Percentiles rank a stretch among this genome's conserved stretches.
These are phyloP conservation scores for Mongoloraphidia duomilia DNA, from an alignment of 2,888 invertebrate species.

Conservation along the genomic window DNA sequence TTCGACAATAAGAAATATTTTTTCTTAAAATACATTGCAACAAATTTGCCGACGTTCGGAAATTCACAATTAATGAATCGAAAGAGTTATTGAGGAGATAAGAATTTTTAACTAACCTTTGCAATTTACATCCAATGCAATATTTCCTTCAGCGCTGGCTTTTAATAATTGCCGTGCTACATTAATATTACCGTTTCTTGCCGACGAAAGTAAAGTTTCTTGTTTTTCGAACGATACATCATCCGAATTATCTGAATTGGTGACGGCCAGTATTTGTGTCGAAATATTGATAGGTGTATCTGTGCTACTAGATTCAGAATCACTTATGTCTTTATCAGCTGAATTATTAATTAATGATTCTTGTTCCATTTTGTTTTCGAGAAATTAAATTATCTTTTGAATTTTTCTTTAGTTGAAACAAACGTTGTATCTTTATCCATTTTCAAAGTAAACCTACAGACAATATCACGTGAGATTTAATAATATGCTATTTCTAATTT, in stretches of 20 bases:
- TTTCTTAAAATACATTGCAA: no score
- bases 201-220: conserved; percentile 42
- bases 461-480: no score
- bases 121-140: conserved; percentile 44
- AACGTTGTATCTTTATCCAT: not conserved
- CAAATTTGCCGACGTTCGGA: no score
- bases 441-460: no score
- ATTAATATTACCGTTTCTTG: conserved; percentile 44
- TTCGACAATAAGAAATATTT: no score
- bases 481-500: no score
- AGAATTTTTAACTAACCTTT: conserved; percentile 34
- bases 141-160: conserved; percentile 34
- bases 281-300: no score
- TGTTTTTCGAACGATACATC: conserved; percentile 29
- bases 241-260: not conserved
- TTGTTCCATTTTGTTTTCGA: conserved; percentile 1
- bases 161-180: conserved; percentile 40
- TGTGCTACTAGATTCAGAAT: not conserved
- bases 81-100: not conserved
- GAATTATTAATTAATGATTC: conserved; percentile 7
- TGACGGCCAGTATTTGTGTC: no score
- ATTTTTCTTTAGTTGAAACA: not conserved
- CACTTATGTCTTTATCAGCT: conserved; percentile 2
- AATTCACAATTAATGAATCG: not conserved
- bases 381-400: no score